Conservation (phyloP, 2,888 invertebrate genomes). For the Entomobrya multifasciata region DNA sequence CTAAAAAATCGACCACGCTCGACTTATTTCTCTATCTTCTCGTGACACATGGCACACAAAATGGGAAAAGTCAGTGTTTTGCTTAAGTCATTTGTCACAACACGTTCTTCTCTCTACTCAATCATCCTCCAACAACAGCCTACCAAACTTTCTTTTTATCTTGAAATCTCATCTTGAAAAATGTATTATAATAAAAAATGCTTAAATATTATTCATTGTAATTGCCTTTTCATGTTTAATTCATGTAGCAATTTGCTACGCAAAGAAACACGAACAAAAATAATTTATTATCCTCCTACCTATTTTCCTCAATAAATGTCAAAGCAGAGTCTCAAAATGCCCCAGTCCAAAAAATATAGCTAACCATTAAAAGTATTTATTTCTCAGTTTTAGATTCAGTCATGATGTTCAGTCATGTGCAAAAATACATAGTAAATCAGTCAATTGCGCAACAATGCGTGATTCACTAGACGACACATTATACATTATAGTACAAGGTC, state of each 20-base stretch:
- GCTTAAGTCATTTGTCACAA: constrained; percentile 65
- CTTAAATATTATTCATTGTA: not conserved
- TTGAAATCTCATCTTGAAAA: too few relatives aligned
- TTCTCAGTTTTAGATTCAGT: not conserved
- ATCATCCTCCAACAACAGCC: not conserved
- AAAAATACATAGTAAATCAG: not conserved
- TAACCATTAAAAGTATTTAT: not conserved
- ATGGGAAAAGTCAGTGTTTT: constrained; percentile 56
- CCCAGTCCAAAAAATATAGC: not conserved
- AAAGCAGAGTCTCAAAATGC: not conserved
- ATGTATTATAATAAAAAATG: constrained; percentile 4
- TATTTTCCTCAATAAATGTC: too few relatives aligned
- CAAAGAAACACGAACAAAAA: not conserved
- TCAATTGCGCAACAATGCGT: not conserved
- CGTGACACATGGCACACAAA: constrained; percentile 58
- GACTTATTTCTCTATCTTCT: constrained; percentile 49
- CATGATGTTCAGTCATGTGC: not conserved
- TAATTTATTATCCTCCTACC: constrained; percentile 10
- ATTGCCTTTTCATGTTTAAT: constrained; percentile 34
- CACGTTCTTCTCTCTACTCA: constrained; percentile 25
- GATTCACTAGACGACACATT: not conserved
- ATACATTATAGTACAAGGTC: not conserved
- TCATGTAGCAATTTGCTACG: constrained; percentile 9
- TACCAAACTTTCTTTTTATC: too few relatives aligned
- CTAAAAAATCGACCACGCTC: constrained; percentile 1